A percentile compares a stretch with the other conserved stretches of the same genome.
Evolutionary conservation across 2,113 vertebrate species (phyloP).

Genomic region (Alexandromys fortis): DNA sequence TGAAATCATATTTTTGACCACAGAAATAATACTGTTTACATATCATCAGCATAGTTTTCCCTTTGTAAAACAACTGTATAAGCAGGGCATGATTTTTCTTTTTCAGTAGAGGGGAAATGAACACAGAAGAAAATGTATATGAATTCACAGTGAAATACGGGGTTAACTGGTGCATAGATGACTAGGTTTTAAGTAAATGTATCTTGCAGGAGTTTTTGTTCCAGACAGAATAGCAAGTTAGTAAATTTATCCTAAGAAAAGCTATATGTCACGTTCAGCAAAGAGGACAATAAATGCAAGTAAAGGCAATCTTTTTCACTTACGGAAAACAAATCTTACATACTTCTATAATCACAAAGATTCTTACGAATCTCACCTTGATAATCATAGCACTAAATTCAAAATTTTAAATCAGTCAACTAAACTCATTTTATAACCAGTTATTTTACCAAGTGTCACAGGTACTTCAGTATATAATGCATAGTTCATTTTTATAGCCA

Average conservation of each 20-base stretch:
- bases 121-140: not conserved
- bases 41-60: not conserved
- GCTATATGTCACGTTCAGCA: conserved; percentile 13
- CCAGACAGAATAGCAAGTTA: conserved; percentile 10
- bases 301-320: conserved; percentile 2
- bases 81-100: not conserved
- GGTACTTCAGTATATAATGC: not conserved
- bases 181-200: conserved; percentile 52
- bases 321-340: not conserved
- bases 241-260: conserved; percentile 39
- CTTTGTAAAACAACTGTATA: conserved; percentile 52
- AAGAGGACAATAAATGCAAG: conserved; percentile 38
- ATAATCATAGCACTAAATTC: conserved; percentile 22
- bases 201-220: conserved; percentile 22
- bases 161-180: conserved; percentile 7
- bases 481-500: conserved; percentile 18
- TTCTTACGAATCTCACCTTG: not conserved
- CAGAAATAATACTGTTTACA: conserved; percentile 38
- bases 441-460: not conserved
- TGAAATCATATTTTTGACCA: conserved; percentile 54
- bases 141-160: not conserved
- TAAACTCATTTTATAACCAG: not conserved
- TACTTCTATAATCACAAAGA: not conserved
- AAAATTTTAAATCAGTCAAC: conserved; percentile 3
- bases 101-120: conserved; percentile 14